Evolutionary conservation across 2,113 vertebrate species (phyloP).

Genomic region (Malaclemys terrapin): DNA sequence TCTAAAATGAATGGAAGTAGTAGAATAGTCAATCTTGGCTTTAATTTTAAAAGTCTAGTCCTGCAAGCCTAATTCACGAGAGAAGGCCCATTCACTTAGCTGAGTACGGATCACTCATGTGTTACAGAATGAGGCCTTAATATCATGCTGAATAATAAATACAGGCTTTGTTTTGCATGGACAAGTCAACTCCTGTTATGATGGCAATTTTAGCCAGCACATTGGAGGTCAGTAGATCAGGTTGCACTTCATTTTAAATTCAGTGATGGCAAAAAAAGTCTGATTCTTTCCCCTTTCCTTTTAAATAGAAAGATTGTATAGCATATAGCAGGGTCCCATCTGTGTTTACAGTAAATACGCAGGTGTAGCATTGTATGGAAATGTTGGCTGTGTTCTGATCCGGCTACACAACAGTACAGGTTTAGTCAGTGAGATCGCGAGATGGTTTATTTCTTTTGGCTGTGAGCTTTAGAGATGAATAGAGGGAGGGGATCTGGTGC

Average conservation of each 20-base stretch:
- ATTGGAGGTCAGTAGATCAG: neutral
- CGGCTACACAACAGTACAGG: conserved; percentile 71
- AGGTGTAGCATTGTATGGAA: conserved; percentile 33
- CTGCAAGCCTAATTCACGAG: neutral
- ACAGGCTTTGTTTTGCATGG: neutral
- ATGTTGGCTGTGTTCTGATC: conserved; percentile 53
- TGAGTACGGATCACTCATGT: neutral
- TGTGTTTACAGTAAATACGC: conserved; percentile 1
- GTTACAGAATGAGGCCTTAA: neutral
- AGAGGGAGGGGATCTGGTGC: conserved; percentile 85
- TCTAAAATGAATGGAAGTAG: conserved; percentile 6
- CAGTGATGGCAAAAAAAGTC: neutral
- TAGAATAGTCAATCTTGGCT: conserved; percentile 6
- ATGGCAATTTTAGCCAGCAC: neutral
- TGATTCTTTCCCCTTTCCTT: neutral
- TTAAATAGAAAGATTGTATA: neutral
- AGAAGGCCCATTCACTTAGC: neutral
- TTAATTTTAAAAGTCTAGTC: neutral
- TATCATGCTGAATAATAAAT: neutral
- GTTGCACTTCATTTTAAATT: neutral
- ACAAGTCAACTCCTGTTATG: neutral
- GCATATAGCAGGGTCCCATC: neutral
- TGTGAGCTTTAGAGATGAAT: conserved; percentile 84
- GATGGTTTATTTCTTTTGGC: conserved; percentile 77
- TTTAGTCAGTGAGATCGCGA: conserved; percentile 82